phyloP scores from a whole-genome alignment of 2,113 vertebrate species.

The Alaudala cheleensis region DNA sequence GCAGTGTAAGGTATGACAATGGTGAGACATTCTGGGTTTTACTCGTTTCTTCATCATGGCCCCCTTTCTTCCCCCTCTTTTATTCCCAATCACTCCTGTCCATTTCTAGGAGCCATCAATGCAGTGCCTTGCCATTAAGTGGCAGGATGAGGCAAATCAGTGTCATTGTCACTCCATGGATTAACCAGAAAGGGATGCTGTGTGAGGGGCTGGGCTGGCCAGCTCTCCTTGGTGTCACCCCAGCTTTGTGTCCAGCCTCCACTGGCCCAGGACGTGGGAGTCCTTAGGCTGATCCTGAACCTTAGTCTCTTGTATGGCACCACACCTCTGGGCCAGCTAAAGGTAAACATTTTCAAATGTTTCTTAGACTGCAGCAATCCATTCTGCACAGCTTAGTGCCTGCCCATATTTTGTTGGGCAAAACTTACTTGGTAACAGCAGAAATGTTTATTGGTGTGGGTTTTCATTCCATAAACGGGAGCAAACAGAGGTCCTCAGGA shows the following conservation, averaged over 20 bases:
- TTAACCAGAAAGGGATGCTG: conserved; percentile 75
- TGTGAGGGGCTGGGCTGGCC: conserved; percentile 75
- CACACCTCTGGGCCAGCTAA: conserved; percentile 71
- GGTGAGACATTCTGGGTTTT: conserved; percentile 60
- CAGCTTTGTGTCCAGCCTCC: conserved; percentile 74
- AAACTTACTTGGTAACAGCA: neutral
- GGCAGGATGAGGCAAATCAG: conserved; percentile 73
- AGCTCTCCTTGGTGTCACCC: conserved; percentile 69
- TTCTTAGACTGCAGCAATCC: conserved; percentile 65
- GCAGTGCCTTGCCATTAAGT: conserved; percentile 73
- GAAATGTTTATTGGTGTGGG: neutral
- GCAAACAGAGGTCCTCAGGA: neutral
- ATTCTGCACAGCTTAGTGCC: neutral
- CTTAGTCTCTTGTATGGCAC: conserved; percentile 74
- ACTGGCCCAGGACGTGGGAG: conserved; percentile 69
- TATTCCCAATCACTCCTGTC: conserved; percentile 74
- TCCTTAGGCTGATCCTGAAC: conserved; percentile 71
- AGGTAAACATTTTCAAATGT: conserved; percentile 74
- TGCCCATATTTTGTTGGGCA: neutral
- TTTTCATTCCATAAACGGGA: neutral
- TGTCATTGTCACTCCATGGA: conserved; percentile 75
- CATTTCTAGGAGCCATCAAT: conserved; percentile 73
- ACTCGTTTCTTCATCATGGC: conserved; percentile 72
- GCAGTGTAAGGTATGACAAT: conserved; percentile 55
- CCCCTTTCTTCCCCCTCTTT: conserved; percentile 53